Evolutionary conservation across 64 coral and sea anemone species (phyloP).

Genomic region (Anthopleura sola): DNA sequence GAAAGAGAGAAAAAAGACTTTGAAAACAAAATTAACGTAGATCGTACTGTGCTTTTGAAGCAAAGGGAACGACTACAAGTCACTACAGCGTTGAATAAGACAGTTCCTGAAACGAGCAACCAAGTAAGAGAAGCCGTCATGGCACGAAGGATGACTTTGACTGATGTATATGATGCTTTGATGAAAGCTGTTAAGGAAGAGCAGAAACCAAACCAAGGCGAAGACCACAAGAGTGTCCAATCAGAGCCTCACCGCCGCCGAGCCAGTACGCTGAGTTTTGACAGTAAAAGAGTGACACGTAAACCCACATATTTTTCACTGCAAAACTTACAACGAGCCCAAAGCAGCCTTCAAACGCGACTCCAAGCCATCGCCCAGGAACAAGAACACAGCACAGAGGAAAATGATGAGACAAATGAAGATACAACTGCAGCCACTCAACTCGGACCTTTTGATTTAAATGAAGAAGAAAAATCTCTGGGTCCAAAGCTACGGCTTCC

Average conservation of each 20-base stretch:
- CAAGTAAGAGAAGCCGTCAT: background rate
- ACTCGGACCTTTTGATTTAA: background rate
- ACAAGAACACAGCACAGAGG: background rate
- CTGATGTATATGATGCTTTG: conserved; percentile 5
- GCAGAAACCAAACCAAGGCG: background rate
- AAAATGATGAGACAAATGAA: background rate
- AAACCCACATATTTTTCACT: background rate
- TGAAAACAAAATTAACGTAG: conserved; percentile 4
- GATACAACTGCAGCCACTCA: background rate
- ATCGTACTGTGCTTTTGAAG: background rate
- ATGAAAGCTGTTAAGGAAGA: background rate
- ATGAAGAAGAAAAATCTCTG: background rate
- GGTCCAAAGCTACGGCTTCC: background rate
- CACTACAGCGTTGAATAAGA: background rate
- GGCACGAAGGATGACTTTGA: background rate
- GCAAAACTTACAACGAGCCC: background rate
- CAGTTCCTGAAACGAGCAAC: background rate
- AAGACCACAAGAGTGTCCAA: background rate
- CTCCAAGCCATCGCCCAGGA: background rate
- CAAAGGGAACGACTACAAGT: background rate
- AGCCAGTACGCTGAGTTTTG: background rate
- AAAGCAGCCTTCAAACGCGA: background rate
- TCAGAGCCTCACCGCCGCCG: background rate
- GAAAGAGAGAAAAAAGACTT: background rate
- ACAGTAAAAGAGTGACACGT: background rate